Evolutionary conservation across 2,113 vertebrate species (phyloP), one percentile per base, ranked within the genome.

Genomic region (Cyprinus carpio): DNA sequence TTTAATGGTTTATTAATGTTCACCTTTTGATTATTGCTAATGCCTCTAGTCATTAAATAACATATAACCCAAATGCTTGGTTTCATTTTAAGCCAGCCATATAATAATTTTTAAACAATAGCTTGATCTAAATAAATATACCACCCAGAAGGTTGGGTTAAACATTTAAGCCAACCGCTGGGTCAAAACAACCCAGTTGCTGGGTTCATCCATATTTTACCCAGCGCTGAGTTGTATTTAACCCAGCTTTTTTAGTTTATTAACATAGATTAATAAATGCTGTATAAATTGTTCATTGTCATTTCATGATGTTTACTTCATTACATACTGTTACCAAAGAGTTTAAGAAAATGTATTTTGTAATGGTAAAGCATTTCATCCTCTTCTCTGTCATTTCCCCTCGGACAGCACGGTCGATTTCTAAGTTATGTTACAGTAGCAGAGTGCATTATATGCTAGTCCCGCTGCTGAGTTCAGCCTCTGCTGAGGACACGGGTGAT

Each of bases 401-500:
- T 64, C 49, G 16, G 72, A 82, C 27, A 84, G 60, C 40, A n/a
- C 13, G 43, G 82, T 86, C 71, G 76, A 88, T 86, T 76, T 62
- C 37, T 84, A 64, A 76, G 75, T 86, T 84, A 31, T 46, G 64
- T 74, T 76, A 76, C 84, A 86, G 84, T 77, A 84, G 78, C 51
- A 76, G 71, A 88, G 77, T 84, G 81, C 78, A 87, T 86, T 88
- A 82, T n/a, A 12, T 12, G 31, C 6, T 16, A 34, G 60, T 43
- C 78, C 60, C 40, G 60, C 40, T 49, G 58, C 29, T 79, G 76
- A 79, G 76, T 40, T 65, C 5, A 25, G 60, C 65, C 65, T 71
- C 65, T 15, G 64, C 65, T 56, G 67, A 56, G 31, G 81, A 72
- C 81, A 83, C 15, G 81, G 81, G 65, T 72, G 79, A 83, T 83